Evolutionary conservation across 2,113 vertebrate species (phyloP).

Genomic region (Antigone vipio): DNA sequence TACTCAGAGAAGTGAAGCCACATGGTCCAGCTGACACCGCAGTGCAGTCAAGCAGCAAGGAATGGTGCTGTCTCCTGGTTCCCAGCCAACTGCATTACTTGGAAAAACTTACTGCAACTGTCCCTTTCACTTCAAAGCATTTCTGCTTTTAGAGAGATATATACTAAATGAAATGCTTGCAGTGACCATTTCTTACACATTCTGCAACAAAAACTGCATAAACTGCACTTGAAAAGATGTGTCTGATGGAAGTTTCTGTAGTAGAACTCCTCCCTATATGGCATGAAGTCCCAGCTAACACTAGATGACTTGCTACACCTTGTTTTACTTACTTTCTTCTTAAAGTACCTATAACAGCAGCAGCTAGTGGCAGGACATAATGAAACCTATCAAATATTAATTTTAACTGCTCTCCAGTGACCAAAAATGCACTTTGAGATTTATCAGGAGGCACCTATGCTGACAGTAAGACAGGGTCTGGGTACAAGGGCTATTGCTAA

Average conservation of each 20-base stretch:
- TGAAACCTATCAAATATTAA: slow-evolving; percentile 8
- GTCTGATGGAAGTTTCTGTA: neutral
- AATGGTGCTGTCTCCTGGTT: neutral
- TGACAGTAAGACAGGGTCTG: neutral
- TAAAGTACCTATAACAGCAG: neutral
- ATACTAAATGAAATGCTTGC: neutral
- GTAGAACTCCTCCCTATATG: neutral
- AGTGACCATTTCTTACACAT: neutral
- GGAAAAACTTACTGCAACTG: neutral
- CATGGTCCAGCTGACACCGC: neutral
- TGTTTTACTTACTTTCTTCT: neutral
- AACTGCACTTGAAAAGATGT: neutral
- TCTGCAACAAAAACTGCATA: neutral
- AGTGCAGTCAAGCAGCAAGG: neutral
- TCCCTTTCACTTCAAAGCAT: neutral
- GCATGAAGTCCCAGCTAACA: neutral
- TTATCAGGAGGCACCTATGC: neutral
- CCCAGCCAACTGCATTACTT: neutral
- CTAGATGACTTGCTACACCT: neutral
- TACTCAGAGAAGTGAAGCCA: neutral
- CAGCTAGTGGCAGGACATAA: neutral
- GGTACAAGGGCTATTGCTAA: slow-evolving; percentile 1
- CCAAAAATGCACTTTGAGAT: neutral
- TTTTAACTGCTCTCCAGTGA: neutral
- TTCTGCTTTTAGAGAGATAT: neutral